phyloP scores from a whole-genome alignment of 2,888 invertebrate species.

The Physocephala rufipes region DNA sequence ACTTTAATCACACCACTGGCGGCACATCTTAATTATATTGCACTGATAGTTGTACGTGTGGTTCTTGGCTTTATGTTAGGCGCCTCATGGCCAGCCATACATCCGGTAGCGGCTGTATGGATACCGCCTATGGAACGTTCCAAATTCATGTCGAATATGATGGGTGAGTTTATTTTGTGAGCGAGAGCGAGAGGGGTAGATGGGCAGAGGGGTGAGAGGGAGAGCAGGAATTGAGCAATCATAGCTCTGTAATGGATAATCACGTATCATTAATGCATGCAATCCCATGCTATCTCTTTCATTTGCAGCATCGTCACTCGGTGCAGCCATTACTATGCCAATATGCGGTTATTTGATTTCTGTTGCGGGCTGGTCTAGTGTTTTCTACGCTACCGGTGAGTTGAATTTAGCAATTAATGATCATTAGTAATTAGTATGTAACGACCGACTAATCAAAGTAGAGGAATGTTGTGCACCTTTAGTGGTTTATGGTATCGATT shows the following conservation, averaged over 20 bases:
- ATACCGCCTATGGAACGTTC: slow-evolving; percentile 93
- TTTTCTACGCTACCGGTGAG: slow-evolving; percentile 85
- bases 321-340: slow-evolving; percentile 91
- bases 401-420: no score
- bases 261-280: not conserved
- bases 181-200: not conserved
- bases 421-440: no score
- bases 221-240: no score
- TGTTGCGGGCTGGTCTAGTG: slow-evolving; percentile 86
- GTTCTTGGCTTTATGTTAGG: slow-evolving; percentile 80
- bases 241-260: not conserved
- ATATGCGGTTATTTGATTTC: slow-evolving; percentile 84
- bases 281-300: slow-evolving; percentile 5
- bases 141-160: slow-evolving; percentile 92
- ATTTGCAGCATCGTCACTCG: slow-evolving; percentile 83
- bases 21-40: slow-evolving; percentile 75
- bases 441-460: not conserved
- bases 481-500: not conserved
- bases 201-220: no score
- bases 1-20: slow-evolving; percentile 84
- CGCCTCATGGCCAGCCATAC: slow-evolving; percentile 93
- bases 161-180: slow-evolving; percentile 72
- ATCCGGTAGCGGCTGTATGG: slow-evolving; percentile 93
- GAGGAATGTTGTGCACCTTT: no score
- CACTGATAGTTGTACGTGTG: slow-evolving; percentile 77